Evolutionary conservation across 2,888 invertebrate genomes (phyloP).

Genomic region (Morinoia aosen): DNA sequence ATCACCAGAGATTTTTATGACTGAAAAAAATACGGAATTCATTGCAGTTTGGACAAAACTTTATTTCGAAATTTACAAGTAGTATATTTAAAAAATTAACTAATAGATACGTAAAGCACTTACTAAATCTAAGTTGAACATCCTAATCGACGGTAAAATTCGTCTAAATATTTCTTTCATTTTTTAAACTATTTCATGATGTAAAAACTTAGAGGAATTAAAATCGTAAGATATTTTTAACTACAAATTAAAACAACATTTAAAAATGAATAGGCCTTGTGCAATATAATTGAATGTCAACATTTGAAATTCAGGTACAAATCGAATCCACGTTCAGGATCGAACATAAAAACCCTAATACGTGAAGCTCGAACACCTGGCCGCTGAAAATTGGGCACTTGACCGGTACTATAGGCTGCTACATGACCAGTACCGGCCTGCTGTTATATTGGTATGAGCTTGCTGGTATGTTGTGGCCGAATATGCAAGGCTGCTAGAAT

Average conservation of each 20-base stretch:
- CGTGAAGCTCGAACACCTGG: background rate
- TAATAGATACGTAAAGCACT: background rate
- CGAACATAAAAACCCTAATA: too few relatives aligned
- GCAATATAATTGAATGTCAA: too few relatives aligned
- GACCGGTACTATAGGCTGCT: background rate
- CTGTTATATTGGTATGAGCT: background rate
- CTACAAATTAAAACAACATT: too few relatives aligned
- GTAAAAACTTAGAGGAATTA: too few relatives aligned
- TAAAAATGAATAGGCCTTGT: too few relatives aligned
- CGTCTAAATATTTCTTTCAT: background rate
- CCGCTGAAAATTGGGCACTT: background rate
- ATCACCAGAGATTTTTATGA: background rate
- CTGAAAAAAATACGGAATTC: too few relatives aligned
- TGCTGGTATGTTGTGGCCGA: background rate
- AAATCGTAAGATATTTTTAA: too few relatives aligned
- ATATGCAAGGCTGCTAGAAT: background rate
- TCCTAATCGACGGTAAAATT: background rate
- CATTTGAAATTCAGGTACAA: too few relatives aligned
- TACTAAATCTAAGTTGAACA: background rate
- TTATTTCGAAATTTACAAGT: background rate
- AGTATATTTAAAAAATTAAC: background rate
- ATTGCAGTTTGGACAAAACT: too few relatives aligned
- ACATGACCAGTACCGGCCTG: background rate
- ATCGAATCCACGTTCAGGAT: too few relatives aligned
- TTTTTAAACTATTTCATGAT: too few relatives aligned